phyloP scores from a whole-genome alignment of 2,113 vertebrate genomes.

The Cynoglossus semilaevis region DNA sequence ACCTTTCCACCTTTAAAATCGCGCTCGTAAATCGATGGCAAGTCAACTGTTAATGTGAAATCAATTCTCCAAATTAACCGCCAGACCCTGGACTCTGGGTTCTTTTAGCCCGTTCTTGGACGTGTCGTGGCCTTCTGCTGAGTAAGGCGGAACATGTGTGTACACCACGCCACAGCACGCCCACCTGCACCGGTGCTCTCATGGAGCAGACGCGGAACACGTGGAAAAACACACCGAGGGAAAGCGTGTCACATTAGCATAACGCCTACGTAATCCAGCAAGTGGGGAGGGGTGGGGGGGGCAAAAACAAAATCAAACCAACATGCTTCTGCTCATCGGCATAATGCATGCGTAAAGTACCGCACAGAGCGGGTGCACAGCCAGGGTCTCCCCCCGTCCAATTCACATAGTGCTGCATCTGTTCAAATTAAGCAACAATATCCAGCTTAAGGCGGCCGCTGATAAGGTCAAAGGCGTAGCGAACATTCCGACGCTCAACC shows the following conservation, averaged over 20 bases:
- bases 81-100: slow-evolving; percentile 48
- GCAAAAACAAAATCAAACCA: slow-evolving; percentile 23
- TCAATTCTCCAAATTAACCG: slow-evolving; percentile 78
- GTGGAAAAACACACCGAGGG: slow-evolving; percentile 1
- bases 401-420: slow-evolving; percentile 63
- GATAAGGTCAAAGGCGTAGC: slow-evolving; percentile 71
- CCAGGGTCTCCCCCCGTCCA: slow-evolving; percentile 45
- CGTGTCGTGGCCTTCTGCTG: slow-evolving; percentile 55
- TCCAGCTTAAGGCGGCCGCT: slow-evolving; percentile 58
- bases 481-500: slow-evolving; percentile 61
- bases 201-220: neutral
- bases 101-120: slow-evolving; percentile 47
- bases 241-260: slow-evolving; percentile 10
- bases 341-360: slow-evolving; percentile 40
- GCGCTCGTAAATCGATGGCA: slow-evolving; percentile 65
- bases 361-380: slow-evolving; percentile 37
- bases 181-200: slow-evolving; percentile 9
- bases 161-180: slow-evolving; percentile 4
- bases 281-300: neutral
- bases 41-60: slow-evolving; percentile 74
- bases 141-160: slow-evolving; percentile 42
- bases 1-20: slow-evolving; percentile 58
- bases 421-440: slow-evolving; percentile 65
- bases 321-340: slow-evolving; percentile 31
- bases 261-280: slow-evolving; percentile 3